Percentiles rank a stretch among this genome's conserved stretches.
These are phyloP conservation scores for Maccullochella peelii DNA, from an alignment of 2,113 vertebrate species.

Conservation along the genomic window DNA sequence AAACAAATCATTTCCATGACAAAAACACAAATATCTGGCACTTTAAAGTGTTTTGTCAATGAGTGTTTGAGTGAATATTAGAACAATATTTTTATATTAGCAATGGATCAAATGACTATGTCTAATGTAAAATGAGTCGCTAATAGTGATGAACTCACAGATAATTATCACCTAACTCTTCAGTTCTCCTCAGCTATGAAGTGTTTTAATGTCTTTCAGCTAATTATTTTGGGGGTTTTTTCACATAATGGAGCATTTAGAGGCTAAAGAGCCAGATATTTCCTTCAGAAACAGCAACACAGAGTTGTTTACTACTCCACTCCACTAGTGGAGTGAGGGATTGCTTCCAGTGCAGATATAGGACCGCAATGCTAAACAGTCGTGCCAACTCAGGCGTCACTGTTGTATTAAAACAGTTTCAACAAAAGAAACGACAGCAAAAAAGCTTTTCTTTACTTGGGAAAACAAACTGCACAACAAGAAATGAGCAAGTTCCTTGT, in stretches of 20 bases:
- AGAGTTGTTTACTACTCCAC: not conserved
- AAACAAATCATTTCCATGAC: not conserved
- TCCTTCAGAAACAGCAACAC: not conserved
- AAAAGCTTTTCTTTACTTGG: no score
- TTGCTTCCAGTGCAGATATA: not conserved
- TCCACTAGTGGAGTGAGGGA: not conserved
- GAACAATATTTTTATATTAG: not conserved
- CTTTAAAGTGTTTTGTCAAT: constrained; percentile 1
- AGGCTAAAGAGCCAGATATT: not conserved
- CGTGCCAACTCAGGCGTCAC: no score
- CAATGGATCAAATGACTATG: not conserved
- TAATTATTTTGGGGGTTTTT: not conserved
- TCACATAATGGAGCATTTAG: not conserved
- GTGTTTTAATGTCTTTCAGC: no score
- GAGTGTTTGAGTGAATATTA: not conserved
- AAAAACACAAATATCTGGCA: not conserved
- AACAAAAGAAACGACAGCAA: no score
- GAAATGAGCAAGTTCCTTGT: not conserved
- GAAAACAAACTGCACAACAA: no score
- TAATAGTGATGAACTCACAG: not conserved
- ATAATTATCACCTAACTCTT: not conserved
- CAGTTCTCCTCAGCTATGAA: not conserved
- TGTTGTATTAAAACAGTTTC: no score
- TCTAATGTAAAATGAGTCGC: not conserved
- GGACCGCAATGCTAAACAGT: not conserved